These are phyloP conservation scores for Sciurus carolinensis DNA, from an alignment of 2,797 vertebrate genomes.

Conservation along the genomic window DNA sequence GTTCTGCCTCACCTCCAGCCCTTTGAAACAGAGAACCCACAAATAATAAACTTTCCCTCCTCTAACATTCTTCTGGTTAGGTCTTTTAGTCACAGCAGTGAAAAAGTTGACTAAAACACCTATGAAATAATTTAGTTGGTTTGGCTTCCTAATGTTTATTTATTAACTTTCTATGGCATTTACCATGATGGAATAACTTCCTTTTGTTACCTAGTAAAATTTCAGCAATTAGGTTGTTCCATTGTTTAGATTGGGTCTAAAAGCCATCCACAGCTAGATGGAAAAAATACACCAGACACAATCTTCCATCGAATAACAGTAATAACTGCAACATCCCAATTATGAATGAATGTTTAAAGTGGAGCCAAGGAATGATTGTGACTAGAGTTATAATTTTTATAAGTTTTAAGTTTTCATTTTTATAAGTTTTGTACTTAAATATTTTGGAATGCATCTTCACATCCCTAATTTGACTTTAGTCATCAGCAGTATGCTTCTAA, in stretches of 20 bases:
- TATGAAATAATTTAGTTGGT: background rate
- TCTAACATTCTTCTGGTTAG: no score
- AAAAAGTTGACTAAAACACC: no score
- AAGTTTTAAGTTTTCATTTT: background rate
- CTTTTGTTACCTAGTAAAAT: background rate
- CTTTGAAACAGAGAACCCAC: no score
- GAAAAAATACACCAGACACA: background rate
- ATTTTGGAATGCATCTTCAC: background rate
- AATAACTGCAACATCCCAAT: background rate
- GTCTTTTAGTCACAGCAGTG: no score
- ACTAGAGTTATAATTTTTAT: background rate
- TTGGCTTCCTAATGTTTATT: constrained; percentile 36
- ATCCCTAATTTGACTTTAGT: constrained; percentile 13
- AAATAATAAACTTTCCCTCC: no score
- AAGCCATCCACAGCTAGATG: background rate
- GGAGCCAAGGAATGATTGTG: background rate
- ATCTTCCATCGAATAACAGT: background rate
- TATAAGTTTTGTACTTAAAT: background rate
- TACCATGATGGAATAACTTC: background rate
- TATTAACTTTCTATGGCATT: background rate
- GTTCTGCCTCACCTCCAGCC: no score
- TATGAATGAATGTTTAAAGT: background rate
- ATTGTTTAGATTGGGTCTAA: background rate
- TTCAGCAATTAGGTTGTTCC: background rate
- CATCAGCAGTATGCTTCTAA: background rate